Conservation (phyloP, 2,113 vertebrate genomes). For the Picathartes gymnocephalus region DNA sequence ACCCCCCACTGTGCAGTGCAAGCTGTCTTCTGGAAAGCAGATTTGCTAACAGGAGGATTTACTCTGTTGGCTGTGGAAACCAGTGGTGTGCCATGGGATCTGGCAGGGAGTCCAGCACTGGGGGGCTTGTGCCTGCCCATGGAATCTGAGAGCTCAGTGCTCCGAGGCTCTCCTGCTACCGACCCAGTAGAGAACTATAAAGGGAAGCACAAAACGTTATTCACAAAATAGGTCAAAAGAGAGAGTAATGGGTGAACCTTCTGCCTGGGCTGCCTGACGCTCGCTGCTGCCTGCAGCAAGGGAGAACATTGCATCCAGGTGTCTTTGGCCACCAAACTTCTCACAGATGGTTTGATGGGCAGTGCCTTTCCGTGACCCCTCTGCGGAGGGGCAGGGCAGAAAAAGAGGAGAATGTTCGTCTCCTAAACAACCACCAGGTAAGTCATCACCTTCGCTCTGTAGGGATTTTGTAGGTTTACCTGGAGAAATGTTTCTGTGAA, state of each 20-base stretch:
- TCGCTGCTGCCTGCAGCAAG: fast-evolving
- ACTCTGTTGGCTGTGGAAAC: not conserved
- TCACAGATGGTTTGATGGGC: not conserved
- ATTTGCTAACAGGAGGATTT: not conserved
- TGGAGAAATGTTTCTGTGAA: not conserved
- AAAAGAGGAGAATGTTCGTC: not conserved
- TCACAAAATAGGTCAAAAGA: not conserved
- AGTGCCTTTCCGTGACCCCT: not conserved
- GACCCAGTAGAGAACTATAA: not conserved
- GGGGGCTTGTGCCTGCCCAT: fast-evolving
- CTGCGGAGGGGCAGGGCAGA: not conserved
- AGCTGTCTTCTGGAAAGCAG: not conserved
- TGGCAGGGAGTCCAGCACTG: not conserved
- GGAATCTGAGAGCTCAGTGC: not conserved
- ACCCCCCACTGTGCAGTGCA: not conserved
- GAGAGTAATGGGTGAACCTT: not conserved
- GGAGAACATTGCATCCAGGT: not conserved
- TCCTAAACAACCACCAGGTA: not conserved
- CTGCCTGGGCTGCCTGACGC: not conserved
- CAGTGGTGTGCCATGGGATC: not conserved
- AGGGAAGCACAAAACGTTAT: not conserved
- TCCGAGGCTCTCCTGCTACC: not conserved
- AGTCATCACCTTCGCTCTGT: not conserved
- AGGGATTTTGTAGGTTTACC: not conserved
- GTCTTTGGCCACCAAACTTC: not conserved